phyloP scores from a whole-genome alignment of 2,113 vertebrate species.

The Dasyurus viverrinus region DNA sequence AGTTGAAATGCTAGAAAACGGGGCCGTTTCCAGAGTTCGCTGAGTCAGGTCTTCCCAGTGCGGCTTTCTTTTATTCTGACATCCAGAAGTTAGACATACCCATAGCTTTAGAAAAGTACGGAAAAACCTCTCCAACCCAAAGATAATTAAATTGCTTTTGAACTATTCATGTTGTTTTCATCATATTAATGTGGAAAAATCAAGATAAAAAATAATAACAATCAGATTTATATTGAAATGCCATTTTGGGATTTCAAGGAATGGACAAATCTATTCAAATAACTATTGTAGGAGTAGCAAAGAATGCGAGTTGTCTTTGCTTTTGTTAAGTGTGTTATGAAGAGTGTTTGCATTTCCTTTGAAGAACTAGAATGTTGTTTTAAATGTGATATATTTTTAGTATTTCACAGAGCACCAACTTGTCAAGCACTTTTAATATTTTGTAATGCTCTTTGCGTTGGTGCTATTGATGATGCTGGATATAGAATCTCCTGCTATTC shows the following conservation, averaged over 20 bases:
- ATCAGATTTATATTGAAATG: neutral
- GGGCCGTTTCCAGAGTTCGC: no score
- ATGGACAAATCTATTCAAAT: neutral
- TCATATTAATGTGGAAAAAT: neutral
- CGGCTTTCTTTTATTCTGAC: neutral
- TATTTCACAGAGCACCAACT: neutral
- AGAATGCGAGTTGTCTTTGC: neutral
- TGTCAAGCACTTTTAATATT: neutral
- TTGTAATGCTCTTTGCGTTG: neutral
- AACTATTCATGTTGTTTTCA: neutral
- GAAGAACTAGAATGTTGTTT: neutral
- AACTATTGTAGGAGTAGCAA: neutral
- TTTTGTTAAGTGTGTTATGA: neutral
- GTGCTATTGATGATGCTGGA: neutral
- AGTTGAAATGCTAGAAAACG: neutral
- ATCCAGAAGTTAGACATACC: neutral
- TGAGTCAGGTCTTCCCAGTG: neutral
- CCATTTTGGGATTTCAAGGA: neutral
- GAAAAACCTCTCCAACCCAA: neutral
- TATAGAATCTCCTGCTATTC: neutral
- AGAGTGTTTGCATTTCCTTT: neutral
- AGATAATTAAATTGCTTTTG: neutral
- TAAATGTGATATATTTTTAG: neutral
- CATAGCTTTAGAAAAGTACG: neutral
- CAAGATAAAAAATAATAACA: neutral